Conservation (phyloP, 2,888 invertebrate species). For the Hoplodrina blanda region DNA sequence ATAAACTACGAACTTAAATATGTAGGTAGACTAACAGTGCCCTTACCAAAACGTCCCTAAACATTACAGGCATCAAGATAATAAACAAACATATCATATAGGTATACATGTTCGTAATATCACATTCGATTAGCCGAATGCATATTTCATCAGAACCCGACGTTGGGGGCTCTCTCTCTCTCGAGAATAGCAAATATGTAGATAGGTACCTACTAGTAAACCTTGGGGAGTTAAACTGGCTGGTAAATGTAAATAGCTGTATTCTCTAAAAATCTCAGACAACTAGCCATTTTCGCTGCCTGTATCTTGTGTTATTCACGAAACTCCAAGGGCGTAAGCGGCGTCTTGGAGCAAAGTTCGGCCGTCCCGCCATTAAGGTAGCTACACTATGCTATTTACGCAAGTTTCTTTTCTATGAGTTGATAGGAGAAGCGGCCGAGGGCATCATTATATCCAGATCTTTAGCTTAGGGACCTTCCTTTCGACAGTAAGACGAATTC, state of each 20-base stretch:
- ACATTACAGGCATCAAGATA: conserved; percentile 21
- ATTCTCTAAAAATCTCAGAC: conserved; percentile 36
- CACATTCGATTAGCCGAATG: conserved; percentile 52
- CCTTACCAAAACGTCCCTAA: conserved; percentile 5
- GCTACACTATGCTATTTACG: conserved; percentile 50
- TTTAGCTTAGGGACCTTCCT: conserved; percentile 18
- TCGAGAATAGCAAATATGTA: conserved; percentile 50
- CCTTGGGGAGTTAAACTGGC: conserved; percentile 11
- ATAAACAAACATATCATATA: conserved; percentile 22
- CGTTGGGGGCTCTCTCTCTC: conserved; percentile 13
- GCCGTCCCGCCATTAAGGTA: conserved; percentile 44
- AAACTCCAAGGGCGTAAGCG: conserved; percentile 38
- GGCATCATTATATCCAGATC: conserved; percentile 50
- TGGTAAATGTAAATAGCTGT: conserved; percentile 42
- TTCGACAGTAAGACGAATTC: conserved; percentile 34
- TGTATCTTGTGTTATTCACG: conserved; percentile 49
- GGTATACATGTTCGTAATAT: conserved; percentile 32
- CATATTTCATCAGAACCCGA: conserved; percentile 54
- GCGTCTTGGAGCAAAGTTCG: conserved; percentile 44
- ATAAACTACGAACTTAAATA: not conserved
- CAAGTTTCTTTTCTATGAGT: conserved; percentile 49
- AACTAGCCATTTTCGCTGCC: conserved; percentile 30
- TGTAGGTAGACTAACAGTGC: not conserved
- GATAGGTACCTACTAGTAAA: conserved; percentile 41
- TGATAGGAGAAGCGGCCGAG: conserved; percentile 39